A percentile compares a stretch with the other conserved stretches of the same genome.
Conservation (phyloP, 1,140 invertebrate genomes). For the Heliothis subflexa region DNA sequence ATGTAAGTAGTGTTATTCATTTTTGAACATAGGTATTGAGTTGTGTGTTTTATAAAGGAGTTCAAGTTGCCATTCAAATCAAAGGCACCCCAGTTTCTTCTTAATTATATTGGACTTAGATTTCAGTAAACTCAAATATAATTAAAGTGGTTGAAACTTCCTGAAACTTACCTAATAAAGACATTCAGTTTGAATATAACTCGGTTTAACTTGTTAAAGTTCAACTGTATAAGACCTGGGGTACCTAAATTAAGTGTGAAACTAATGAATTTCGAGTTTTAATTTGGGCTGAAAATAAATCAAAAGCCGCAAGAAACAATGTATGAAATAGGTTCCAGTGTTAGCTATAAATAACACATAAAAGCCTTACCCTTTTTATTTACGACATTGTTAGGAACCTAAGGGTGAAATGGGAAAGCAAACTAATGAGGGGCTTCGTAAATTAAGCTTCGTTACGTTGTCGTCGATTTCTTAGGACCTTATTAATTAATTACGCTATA, state of each 20-base stretch:
- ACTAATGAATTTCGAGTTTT: background rate
- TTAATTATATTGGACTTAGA: too few relatives aligned
- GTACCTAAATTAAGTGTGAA: background rate
- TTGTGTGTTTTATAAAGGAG: too few relatives aligned
- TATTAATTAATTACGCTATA: slow-evolving; percentile 1
- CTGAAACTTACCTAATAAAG: too few relatives aligned
- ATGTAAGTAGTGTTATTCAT: too few relatives aligned
- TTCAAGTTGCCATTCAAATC: too few relatives aligned
- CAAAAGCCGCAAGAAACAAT: slow-evolving; percentile 4
- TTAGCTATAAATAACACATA: slow-evolving; percentile 33
- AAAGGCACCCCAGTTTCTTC: too few relatives aligned
- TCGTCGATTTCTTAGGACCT: background rate
- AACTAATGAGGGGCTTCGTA: slow-evolving; percentile 28
- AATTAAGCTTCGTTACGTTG: background rate
- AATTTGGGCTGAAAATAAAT: background rate
- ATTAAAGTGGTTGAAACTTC: too few relatives aligned
- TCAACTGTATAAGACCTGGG: too few relatives aligned
- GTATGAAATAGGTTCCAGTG: slow-evolving; percentile 17
- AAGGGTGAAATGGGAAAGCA: slow-evolving; percentile 19
- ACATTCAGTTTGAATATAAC: too few relatives aligned
- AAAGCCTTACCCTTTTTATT: slow-evolving; percentile 31
- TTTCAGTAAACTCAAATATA: too few relatives aligned
- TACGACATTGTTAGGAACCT: slow-evolving; percentile 15
- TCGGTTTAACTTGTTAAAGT: too few relatives aligned
- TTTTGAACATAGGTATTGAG: too few relatives aligned